Evolutionary conservation across 2,113 vertebrate genomes (phyloP), one percentile per base, ranked within the genome.

Genomic region (Mellivora capensis): DNA sequence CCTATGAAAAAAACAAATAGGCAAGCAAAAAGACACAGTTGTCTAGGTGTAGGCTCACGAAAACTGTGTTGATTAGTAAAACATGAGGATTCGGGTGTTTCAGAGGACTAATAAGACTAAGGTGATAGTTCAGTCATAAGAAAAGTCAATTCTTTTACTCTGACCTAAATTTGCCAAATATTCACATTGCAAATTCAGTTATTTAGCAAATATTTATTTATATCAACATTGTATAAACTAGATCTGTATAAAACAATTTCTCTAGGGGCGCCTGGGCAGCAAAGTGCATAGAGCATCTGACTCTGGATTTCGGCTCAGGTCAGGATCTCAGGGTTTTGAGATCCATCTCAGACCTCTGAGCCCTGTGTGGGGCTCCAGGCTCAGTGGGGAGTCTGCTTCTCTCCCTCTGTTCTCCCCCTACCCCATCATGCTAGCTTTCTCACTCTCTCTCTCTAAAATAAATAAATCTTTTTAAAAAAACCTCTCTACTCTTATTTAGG

Each of bases 141-240:
- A 20, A 61, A 90, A 29, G 76, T 39, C 39, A 1, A 15, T 47
- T 81, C 4, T n/a, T 86, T 90, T 72, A 84, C 31, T 92, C 71
- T 69, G 62, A 93, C 25, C 85, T 71, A 61, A 49, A 77, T 49
- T 42, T 82, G n/a, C 69, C n/a, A 74, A 90, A 80, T 44, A 80
- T 14, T 23, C 61, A 87, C 67, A 34, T 3, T 83, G 44, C 42
- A 95, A 57, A 90, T 64, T 64, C 54, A 64, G 39, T 93, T 74
- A 59, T 39, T 77, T 91, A 69, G 31, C 71, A 87, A 81, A 85
- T 49, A 57, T 74, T 72, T 95, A 90, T 62, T 74, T 91, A 94
- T 47, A 88, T 11, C 59, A 76, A 49, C 52, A 17, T 54, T 4
- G n/a, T 59, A n/a, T 49, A 34, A 91, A 44, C 34, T 49, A 91